These are phyloP conservation scores for Acyrthosiphon pisum DNA, from an alignment of 1,140 invertebrate genomes.

Conservation along the genomic window DNA sequence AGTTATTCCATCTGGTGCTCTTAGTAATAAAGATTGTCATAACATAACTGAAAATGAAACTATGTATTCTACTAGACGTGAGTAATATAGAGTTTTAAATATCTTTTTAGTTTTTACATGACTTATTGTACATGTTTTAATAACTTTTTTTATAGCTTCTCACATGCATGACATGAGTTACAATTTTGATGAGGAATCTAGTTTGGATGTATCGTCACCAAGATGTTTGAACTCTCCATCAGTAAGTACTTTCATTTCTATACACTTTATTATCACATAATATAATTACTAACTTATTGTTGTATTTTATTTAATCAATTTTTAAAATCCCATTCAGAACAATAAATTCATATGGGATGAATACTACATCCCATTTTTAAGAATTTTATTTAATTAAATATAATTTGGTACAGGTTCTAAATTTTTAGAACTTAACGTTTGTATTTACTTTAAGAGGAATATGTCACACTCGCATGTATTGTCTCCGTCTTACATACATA, in stretches of 20 bases:
- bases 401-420: too few species aligned
- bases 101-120: not conserved
- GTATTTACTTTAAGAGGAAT: too few species aligned
- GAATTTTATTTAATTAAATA: too few species aligned
- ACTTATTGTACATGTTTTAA: not conserved
- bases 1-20: not conserved
- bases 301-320: too few species aligned
- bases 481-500: too few species aligned
- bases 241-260: slow-evolving; percentile 64
- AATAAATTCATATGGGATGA: too few species aligned
- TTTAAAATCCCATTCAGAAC: too few species aligned
- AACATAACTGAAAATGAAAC: not conserved
- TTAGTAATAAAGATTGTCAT: slow-evolving; percentile 9
- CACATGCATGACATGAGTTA: slow-evolving; percentile 43
- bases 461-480: too few species aligned
- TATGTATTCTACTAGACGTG: slow-evolving; percentile 18
- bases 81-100: not conserved
- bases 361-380: too few species aligned
- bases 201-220: slow-evolving; percentile 73
- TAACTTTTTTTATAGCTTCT: not conserved
- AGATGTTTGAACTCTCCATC: slow-evolving; percentile 75
- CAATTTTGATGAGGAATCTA: slow-evolving; percentile 73
- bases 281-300: not conserved
- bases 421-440: too few species aligned
- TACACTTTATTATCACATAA: not conserved